phyloP scores from a whole-genome alignment of 92 coral and sea anemone species.

The Montipora capitata region DNA sequence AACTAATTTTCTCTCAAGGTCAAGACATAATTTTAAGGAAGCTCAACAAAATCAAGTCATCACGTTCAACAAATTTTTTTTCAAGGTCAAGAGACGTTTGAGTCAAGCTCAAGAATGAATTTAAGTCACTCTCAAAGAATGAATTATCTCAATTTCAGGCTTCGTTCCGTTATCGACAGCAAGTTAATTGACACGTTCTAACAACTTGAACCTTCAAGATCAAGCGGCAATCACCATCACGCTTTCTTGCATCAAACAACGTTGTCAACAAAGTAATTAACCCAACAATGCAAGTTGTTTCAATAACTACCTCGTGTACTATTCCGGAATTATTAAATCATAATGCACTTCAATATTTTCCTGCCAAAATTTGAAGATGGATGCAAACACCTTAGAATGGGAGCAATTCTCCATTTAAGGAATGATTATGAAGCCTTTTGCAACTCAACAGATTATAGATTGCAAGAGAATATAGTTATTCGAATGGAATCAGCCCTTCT shows the following conservation, averaged over 20 bases:
- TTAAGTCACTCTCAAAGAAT: too few species aligned
- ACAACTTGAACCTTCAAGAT: neutral
- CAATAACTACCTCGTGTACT: neutral
- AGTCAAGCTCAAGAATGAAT: too few species aligned
- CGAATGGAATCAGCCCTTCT: slow-evolving; percentile 52
- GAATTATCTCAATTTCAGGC: too few species aligned
- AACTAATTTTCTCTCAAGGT: too few species aligned
- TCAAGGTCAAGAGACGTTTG: too few species aligned
- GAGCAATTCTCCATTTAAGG: slow-evolving; percentile 13
- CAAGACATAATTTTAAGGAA: too few species aligned
- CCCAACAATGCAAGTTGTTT: slow-evolving; percentile 17
- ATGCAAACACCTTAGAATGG: slow-evolving; percentile 25
- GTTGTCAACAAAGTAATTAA: neutral
- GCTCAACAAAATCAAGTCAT: too few species aligned
- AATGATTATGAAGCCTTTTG: slow-evolving; percentile 36
- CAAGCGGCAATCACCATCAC: neutral
- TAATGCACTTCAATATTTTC: neutral
- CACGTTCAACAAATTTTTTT: too few species aligned
- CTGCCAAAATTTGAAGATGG: slow-evolving; percentile 28
- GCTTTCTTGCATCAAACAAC: neutral
- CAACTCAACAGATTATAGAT: neutral
- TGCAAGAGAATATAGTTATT: slow-evolving; percentile 33
- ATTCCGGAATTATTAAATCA: neutral
- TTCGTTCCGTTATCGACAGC: too few species aligned
- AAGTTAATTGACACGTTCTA: too few species aligned